Evolutionary conservation across 2,797 vertebrate genomes (phyloP), one percentile per base, ranked within the genome.

Genomic region (Botia almorhae): DNA sequence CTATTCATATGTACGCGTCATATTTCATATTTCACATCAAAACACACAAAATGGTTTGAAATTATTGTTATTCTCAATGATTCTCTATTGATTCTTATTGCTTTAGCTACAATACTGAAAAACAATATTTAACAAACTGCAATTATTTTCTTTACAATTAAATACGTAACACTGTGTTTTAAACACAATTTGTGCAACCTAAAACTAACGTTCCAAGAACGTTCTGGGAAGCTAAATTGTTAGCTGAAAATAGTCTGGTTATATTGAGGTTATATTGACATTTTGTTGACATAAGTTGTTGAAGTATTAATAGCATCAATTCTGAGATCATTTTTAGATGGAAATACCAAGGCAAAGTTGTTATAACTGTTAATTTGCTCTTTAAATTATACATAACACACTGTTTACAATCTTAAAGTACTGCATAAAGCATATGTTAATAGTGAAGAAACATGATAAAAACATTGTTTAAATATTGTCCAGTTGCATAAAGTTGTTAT

Each of bases 401-500:
- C 36, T 39, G 6, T 39, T 39, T 39, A 39, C 36, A 39, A 39
- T 33, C 39, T 26, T 63, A 26, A 26, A 26, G 46, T 63, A 26
- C 23, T 26, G 23, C 8, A 48, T 61, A n/a, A 50, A 48, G 7
- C 14, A 7, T 23, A 56, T 19, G 17, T 13, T 12, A 0, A 39
- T 23, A 1, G 0, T 26, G 21, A 56, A 61, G 23, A 10, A 26
- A 58, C 13, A 50, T 68, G 51, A 68, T 79, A 70, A 21, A 33
- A n/a, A 64, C 43, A 29, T 72, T 51, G 0, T 64, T n/a, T 17
- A 55, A 64, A 56, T 46, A n/a, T 79, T 75, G 69, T 78, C 56
- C 36, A 78, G 87, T 78, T 76, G 75, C 73, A 87, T 88, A 89
- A 87, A 88, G 81, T 33, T 23, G 21, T 71, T 56, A 19, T 39